Percentiles rank a stretch among this genome's conserved stretches.
Evolutionary conservation across 2,888 invertebrate genomes (phyloP).

Genomic region (Sericinus montela): DNA sequence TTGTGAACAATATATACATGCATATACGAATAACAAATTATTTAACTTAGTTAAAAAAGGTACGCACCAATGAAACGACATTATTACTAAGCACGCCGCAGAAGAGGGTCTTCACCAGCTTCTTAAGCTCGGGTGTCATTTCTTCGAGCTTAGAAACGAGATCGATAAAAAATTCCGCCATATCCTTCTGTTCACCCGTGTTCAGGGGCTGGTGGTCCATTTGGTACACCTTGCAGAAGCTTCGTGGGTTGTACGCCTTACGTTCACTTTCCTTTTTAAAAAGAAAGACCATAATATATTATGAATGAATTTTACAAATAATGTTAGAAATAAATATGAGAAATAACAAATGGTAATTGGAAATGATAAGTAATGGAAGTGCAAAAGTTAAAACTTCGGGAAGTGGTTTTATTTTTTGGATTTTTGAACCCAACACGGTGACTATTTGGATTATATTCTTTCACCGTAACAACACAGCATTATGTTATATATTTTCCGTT

Average conservation of each 20-base stretch:
- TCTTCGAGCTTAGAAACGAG: slow-evolving; percentile 97
- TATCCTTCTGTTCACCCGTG: slow-evolving; percentile 98
- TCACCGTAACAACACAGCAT: too few species aligned
- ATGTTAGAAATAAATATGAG: too few species aligned
- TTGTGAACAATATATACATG: too few species aligned
- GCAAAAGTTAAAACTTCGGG: too few species aligned
- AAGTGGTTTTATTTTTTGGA: too few species aligned
- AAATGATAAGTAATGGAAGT: too few species aligned
- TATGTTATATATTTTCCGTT: too few species aligned
- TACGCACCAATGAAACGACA: slow-evolving; percentile 91
- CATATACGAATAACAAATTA: not conserved
- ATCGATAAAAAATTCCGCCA: slow-evolving; percentile 99
- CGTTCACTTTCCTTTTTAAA: slow-evolving; percentile 89
- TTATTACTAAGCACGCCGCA: slow-evolving; percentile 97
- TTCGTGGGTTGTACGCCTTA: slow-evolving; percentile 96
- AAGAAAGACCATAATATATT: not conserved
- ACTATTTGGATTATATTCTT: too few species aligned
- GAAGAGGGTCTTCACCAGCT: slow-evolving; percentile 92
- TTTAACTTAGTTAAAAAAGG: not conserved
- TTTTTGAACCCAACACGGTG: too few species aligned
- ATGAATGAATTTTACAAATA: too few species aligned
- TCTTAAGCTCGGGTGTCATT: slow-evolving; percentile 94
- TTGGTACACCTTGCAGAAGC: slow-evolving; percentile 97
- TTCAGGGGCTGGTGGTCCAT: slow-evolving; percentile 98
- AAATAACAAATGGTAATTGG: too few species aligned